A percentile compares a stretch with the other conserved stretches of the same genome.
Conservation (phyloP, 2,888 invertebrate species). For the Priocnemis perturbator region DNA sequence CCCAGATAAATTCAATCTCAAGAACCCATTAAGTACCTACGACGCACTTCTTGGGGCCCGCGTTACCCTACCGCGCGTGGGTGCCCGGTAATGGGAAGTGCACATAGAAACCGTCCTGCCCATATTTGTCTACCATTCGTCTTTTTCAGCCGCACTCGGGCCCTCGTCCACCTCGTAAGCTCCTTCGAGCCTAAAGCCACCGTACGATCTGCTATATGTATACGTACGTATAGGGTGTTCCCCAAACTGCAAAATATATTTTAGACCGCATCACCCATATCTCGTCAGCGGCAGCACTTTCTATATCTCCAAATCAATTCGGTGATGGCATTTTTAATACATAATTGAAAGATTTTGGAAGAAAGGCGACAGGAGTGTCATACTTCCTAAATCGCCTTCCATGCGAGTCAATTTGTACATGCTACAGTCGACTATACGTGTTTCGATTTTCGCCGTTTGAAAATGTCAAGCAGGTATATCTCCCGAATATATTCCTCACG, state of each 20-base stretch:
- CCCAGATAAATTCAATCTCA: conserved; percentile 63
- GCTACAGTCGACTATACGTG: no score
- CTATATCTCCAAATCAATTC: no score
- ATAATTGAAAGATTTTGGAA: no score
- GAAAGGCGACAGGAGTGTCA: no score
- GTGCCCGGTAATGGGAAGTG: conserved; percentile 71
- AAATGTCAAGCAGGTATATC: no score
- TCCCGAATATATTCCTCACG: background rate
- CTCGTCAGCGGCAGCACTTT: no score
- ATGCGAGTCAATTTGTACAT: no score
- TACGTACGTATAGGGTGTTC: conserved; percentile 8
- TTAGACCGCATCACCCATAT: no score
- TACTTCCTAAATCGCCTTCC: no score
- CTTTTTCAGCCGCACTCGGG: conserved; percentile 54
- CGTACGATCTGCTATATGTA: conserved; percentile 16
- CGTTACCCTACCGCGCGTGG: conserved; percentile 65
- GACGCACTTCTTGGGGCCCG: conserved; percentile 55
- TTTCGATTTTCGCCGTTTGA: no score
- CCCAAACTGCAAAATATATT: background rate
- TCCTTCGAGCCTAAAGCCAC: background rate
- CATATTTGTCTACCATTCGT: conserved; percentile 70
- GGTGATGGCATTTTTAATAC: no score
- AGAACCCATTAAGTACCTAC: conserved; percentile 58
- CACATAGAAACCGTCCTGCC: conserved; percentile 70
- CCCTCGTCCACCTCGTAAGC: conserved; percentile 20